Evolutionary conservation across 2,113 vertebrate genomes (phyloP).

Genomic region (Etheostoma cragini): DNA sequence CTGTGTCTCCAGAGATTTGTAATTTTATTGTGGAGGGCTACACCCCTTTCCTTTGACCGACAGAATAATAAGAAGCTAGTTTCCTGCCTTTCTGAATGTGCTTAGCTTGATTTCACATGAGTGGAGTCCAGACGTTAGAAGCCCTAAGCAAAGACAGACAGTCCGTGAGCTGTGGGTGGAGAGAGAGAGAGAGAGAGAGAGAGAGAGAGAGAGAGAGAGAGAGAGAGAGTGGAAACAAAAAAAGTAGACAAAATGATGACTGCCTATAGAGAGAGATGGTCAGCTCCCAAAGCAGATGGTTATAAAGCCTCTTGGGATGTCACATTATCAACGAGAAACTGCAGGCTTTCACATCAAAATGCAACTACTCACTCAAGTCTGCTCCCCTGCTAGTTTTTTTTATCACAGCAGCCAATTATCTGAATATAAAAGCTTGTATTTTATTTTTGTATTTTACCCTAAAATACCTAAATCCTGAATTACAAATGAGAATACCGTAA

Average conservation of each 20-base stretch:
- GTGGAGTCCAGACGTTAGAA: slow-evolving; percentile 31
- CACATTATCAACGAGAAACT: slow-evolving; percentile 27
- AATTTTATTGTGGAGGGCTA: background rate
- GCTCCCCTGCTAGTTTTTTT: slow-evolving; percentile 1
- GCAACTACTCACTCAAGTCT: slow-evolving; percentile 9
- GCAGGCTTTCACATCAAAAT: slow-evolving; percentile 32
- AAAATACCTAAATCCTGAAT: slow-evolving; percentile 4
- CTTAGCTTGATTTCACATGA: slow-evolving; percentile 44
- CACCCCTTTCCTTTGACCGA: background rate
- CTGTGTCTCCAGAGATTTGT: background rate
- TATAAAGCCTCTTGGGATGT: slow-evolving; percentile 26
- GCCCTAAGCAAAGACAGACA: slow-evolving; percentile 43
- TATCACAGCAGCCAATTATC: slow-evolving; percentile 34
- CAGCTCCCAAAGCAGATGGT: slow-evolving; percentile 56
- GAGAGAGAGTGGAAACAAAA: slow-evolving; percentile 6
- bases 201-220: background rate
- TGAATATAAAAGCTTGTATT: slow-evolving; percentile 6
- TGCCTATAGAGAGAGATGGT: slow-evolving; percentile 22
- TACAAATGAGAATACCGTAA: background rate
- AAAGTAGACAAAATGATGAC: slow-evolving; percentile 7
- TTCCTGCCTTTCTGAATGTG: background rate
- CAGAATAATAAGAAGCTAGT: background rate
- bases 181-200: background rate
- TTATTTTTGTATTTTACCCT: background rate
- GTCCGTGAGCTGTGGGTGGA: slow-evolving; percentile 1